Evolutionary conservation across 2,888 invertebrate genomes (phyloP).

Genomic region (Synanthedon tipuliformis): DNA sequence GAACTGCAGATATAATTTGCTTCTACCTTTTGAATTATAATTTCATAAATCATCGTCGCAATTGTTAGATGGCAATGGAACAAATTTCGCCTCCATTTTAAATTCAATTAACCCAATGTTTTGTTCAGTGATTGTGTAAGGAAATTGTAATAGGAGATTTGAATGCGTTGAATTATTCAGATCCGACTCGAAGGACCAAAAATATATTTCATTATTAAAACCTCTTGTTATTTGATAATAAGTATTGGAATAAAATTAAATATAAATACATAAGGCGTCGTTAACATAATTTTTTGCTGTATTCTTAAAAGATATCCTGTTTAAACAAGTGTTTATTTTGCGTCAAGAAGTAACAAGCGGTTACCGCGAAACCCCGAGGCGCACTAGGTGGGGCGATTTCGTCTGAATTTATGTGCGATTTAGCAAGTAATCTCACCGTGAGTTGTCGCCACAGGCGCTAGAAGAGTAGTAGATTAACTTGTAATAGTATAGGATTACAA

Average conservation of each 20-base stretch:
- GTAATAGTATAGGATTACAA: too few species aligned
- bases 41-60: neutral
- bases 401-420: conserved; percentile 7
- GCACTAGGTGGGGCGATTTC: neutral
- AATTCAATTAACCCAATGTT: neutral
- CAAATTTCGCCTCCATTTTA: neutral
- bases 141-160: too few species aligned
- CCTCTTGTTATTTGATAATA: too few species aligned
- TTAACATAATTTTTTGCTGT: too few species aligned
- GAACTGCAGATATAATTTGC: neutral
- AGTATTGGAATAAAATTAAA: too few species aligned
- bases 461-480: too few species aligned
- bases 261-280: too few species aligned
- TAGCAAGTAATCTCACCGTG: conserved; percentile 6
- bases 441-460: neutral
- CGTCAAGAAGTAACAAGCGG: neutral
- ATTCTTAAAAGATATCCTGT: neutral
- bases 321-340: neutral
- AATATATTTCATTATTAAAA: too few species aligned
- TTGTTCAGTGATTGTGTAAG: too few species aligned
- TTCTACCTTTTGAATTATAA: neutral
- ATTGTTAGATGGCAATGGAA: neutral
- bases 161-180: too few species aligned
- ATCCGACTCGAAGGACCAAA: too few species aligned
- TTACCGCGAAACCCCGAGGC: neutral